A percentile compares a stretch with the other conserved stretches of the same genome.
Conservation (phyloP, 2,113 vertebrate genomes). For the Taurulus bubalis region DNA sequence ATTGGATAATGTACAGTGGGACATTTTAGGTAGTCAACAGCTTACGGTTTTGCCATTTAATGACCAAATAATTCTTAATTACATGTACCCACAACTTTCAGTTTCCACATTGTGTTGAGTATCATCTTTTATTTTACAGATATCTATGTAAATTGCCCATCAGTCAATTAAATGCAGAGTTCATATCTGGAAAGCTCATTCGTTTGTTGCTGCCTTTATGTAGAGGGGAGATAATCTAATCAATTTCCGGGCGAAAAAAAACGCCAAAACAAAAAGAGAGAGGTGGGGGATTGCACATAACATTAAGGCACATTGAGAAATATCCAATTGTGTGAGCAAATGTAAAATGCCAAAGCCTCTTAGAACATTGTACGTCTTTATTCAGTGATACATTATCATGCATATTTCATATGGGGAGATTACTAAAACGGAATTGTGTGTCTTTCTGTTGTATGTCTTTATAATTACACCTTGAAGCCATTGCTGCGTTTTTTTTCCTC, state of each 20-base stretch:
- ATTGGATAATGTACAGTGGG: background rate
- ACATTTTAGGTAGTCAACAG: background rate
- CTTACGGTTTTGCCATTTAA: background rate
- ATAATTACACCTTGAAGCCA: conserved; percentile 99
- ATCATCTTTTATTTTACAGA: conserved; percentile 30
- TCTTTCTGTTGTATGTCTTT: conserved; percentile 99
- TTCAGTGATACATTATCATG: conserved; percentile 97
- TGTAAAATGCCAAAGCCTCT: conserved; percentile 96
- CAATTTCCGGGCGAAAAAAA: conserved; percentile 73
- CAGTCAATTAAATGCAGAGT: conserved; percentile 63
- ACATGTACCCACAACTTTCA: background rate
- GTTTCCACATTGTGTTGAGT: conserved; percentile 11
- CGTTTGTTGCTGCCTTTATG: conserved; percentile 59
- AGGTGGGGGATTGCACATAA: conserved; percentile 86
- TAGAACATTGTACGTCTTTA: conserved; percentile 95
- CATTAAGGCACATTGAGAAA: conserved; percentile 91
- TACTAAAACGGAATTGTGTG: conserved; percentile 95
- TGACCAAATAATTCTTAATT: background rate
- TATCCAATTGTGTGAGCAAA: conserved; percentile 92
- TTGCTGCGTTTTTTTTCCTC: conserved; percentile 89
- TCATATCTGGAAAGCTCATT: conserved; percentile 52
- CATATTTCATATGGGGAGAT: conserved; percentile 97
- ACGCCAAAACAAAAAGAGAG: conserved; percentile 87
- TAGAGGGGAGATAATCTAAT: conserved; percentile 82
- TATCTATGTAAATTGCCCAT: conserved; percentile 52